These are phyloP conservation scores for Oplegnathus fasciatus DNA, from an alignment of 2,113 vertebrate species.

Conservation along the genomic window DNA sequence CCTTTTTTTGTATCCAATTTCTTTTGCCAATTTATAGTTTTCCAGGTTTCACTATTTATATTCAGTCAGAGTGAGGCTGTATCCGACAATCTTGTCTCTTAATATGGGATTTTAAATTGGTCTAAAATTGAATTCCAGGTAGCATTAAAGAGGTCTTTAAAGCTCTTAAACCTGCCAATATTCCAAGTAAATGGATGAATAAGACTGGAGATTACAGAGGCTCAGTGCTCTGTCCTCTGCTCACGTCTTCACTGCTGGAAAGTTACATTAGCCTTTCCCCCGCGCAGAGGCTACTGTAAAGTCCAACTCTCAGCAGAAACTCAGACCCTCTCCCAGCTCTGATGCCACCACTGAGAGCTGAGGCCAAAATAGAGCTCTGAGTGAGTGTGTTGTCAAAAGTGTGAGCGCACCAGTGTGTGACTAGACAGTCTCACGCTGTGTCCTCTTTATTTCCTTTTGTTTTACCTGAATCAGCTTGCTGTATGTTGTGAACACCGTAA, in stretches of 20 bases:
- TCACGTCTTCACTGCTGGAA: neutral
- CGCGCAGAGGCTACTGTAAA: neutral
- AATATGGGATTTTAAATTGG: neutral
- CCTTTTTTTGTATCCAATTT: neutral
- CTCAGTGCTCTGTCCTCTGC: neutral
- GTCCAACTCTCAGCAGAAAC: conserved; percentile 1
- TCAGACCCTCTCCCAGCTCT: conserved; percentile 35
- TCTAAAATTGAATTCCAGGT: neutral
- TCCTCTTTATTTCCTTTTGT: neutral
- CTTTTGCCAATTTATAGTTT: neutral
- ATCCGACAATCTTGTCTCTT: neutral
- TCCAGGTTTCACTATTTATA: neutral
- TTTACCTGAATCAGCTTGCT: neutral
- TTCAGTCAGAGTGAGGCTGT: neutral
- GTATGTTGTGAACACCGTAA: neutral
- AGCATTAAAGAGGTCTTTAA: neutral
- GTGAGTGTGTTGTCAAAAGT: conserved; percentile 12
- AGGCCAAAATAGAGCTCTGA: conserved; percentile 50
- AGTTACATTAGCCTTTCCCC: neutral
- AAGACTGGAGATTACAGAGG: neutral
- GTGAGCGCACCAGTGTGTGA: conserved; percentile 4
- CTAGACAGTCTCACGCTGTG: neutral
- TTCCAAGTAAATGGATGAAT: neutral
- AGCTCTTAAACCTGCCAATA: neutral
- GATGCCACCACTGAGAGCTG: conserved; percentile 18